Base-by-base conservation (phyloP, 1,140 invertebrate genomes). In the Centruroides vittatus region DNA sequence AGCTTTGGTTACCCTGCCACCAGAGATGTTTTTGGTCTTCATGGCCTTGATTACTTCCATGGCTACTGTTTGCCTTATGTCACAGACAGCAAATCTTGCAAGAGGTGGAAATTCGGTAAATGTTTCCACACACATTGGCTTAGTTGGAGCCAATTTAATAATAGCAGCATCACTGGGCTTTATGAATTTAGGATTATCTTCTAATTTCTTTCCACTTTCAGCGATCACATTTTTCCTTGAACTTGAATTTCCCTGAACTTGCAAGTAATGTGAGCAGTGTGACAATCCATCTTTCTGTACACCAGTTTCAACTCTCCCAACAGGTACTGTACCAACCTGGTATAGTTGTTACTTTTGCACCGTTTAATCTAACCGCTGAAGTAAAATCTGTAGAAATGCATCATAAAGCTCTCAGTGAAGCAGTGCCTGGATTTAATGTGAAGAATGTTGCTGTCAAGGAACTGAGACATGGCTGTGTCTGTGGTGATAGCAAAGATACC, bases 341-440 rank as follows among this genome's bases (percentile, higher is more conserved):
- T 75, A 98, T 94, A 87, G 85, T 99, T 55, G 93, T 98, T 4
- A 95, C 92, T 48, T 99, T 99, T 70, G 94, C 95, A 11, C 96
- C 92, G 6, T 86, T 84, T 60, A 86, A 86, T 68, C 76, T 98
- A 65, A 94, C 91, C 67, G 98, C 95, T 81, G 96, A 98, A 82
- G 95, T 98, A 9, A 98, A 99, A 75, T 98, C 95, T 23, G 94
- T 99, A 35, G 95, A 99, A 79, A 99, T 98, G 95, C 95, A 99
- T 75, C 95, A 98, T 81, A 94, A 98, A 79, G 87, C 93, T 58
- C 78, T 99, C 47, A 77, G 82, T 56, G 93, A 98, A 73, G 95
- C 94, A 68, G 81, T 92, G 63, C 94, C 95, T 57, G 94, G 94
- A 65, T 95, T 95, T 73, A 99, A 95, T 67, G 96, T 98, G 5